phyloP scores from a whole-genome alignment of 2,888 invertebrate species.

The Aethes cnicana region DNA sequence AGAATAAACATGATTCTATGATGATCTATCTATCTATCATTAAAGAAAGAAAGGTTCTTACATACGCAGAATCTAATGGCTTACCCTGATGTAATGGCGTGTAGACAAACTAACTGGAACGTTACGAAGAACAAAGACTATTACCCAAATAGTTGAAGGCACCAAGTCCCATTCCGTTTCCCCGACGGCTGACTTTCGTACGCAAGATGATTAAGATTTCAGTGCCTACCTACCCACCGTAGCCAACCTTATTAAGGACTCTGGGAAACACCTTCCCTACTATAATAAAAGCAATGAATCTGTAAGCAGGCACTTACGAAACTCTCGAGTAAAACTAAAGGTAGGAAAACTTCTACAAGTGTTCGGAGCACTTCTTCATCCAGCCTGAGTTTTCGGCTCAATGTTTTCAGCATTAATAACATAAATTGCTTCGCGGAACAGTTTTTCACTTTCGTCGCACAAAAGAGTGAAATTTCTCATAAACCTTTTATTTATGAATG shows the following conservation, averaged over 20 bases:
- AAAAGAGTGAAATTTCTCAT: constrained; percentile 31
- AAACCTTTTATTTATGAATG: constrained; percentile 28
- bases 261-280: constrained; percentile 22
- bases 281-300: constrained; percentile 39
- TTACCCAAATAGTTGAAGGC: constrained; percentile 3
- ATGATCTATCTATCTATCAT: too few species aligned
- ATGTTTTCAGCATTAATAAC: constrained; percentile 21
- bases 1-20: too few species aligned
- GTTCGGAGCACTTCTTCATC: constrained; percentile 17
- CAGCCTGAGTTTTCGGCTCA: constrained; percentile 8
- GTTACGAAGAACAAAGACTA: constrained; percentile 14
- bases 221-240: too few species aligned
- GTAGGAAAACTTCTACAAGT: constrained; percentile 18
- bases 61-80: too few species aligned
- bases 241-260: constrained; percentile 41
- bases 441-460: constrained; percentile 26
- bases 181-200: constrained; percentile 11
- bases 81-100: neutral
- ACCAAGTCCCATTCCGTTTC: neutral
- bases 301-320: constrained; percentile 46
- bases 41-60: too few species aligned
- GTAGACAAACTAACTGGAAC: neutral
- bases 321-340: constrained; percentile 36
- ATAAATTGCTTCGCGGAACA: constrained; percentile 19
- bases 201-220: constrained; percentile 41